Evolutionary conservation across 2,797 vertebrate genomes (phyloP).

Genomic region (Protosalanx chinensis): DNA sequence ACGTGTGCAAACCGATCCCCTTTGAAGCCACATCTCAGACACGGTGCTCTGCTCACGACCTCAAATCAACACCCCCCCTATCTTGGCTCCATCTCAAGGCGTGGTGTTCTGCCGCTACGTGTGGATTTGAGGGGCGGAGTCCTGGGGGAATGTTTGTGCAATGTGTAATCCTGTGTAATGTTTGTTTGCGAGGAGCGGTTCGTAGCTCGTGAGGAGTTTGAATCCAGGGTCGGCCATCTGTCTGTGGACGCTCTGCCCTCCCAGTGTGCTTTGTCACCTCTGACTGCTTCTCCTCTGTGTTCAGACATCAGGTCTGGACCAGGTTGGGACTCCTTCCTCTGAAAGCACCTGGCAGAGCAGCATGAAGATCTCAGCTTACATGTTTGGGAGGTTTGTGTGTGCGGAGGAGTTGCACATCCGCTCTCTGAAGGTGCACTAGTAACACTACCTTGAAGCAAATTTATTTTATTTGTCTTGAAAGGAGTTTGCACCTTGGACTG

Average conservation of each 20-base stretch:
- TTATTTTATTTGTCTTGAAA: slow-evolving; percentile 39
- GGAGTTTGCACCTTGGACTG: slow-evolving; percentile 6
- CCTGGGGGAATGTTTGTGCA: too few relatives aligned
- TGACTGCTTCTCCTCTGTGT: not conserved
- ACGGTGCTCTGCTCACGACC: slow-evolving; percentile 51
- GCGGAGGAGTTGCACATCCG: slow-evolving; percentile 50
- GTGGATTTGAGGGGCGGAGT: slow-evolving; percentile 43
- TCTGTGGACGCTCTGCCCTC: slow-evolving; percentile 25
- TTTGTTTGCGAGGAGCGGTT: slow-evolving; percentile 49
- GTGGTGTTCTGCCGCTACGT: slow-evolving; percentile 60
- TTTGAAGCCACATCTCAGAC: slow-evolving; percentile 66
- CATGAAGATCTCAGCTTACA: slow-evolving; percentile 63
- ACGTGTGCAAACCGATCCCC: slow-evolving; percentile 67
- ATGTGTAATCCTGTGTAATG: slow-evolving; percentile 42
- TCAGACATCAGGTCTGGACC: slow-evolving; percentile 41
- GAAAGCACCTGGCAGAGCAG: slow-evolving; percentile 44
- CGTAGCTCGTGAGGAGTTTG: slow-evolving; percentile 27
- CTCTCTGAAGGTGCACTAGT: slow-evolving; percentile 51
- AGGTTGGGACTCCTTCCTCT: slow-evolving; percentile 53
- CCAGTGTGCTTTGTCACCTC: slow-evolving; percentile 17
- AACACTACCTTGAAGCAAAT: slow-evolving; percentile 67
- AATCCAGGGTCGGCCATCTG: slow-evolving; percentile 41
- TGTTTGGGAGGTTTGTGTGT: slow-evolving; percentile 29
- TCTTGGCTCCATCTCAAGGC: slow-evolving; percentile 66
- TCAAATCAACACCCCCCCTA: slow-evolving; percentile 65